A percentile compares a stretch with the other conserved stretches of the same genome.
These are phyloP conservation scores for Microctenopoma stevenorrisi DNA, from an alignment of 2,797 vertebrate genomes.

Conservation along the genomic window DNA sequence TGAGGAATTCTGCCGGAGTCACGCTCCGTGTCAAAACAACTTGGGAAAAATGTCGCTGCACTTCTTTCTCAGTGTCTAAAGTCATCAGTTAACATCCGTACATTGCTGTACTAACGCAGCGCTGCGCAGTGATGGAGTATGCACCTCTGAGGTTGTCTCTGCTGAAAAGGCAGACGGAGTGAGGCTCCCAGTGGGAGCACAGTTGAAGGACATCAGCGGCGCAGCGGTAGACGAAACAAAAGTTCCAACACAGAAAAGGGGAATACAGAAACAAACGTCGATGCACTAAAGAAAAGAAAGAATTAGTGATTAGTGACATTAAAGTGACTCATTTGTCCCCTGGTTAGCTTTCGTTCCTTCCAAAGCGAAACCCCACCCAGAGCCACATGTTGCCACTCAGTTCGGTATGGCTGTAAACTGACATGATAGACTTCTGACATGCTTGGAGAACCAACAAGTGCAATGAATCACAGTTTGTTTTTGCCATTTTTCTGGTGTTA, in stretches of 20 bases:
- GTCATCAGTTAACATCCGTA: constrained; percentile 52
- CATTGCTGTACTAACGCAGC: constrained; percentile 11
- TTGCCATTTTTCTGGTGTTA: background rate
- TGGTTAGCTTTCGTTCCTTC: background rate
- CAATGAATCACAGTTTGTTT: background rate
- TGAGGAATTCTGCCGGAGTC: constrained; percentile 66
- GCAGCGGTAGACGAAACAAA: constrained; percentile 17
- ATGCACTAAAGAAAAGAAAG: constrained; percentile 19
- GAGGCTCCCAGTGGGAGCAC: constrained; percentile 36
- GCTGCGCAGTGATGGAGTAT: constrained; percentile 7
- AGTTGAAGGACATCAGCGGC: constrained; percentile 32
- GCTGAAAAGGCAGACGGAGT: constrained; percentile 32
- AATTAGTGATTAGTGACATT: constrained; percentile 13
- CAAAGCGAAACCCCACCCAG: constrained; percentile 7
- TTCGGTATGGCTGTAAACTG: background rate
- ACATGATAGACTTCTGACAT: background rate
- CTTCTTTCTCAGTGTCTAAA: constrained; percentile 44
- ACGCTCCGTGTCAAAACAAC: constrained; percentile 64
- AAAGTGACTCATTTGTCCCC: constrained; percentile 11
- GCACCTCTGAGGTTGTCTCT: background rate
- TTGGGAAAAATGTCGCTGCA: constrained; percentile 50
- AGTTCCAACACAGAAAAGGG: constrained; percentile 1
- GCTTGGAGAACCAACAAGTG: background rate
- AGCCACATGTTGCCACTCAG: constrained; percentile 6
- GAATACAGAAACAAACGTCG: background rate